phyloP scores from a whole-genome alignment of 2,113 vertebrate species.

The Megalops atlanticus region DNA sequence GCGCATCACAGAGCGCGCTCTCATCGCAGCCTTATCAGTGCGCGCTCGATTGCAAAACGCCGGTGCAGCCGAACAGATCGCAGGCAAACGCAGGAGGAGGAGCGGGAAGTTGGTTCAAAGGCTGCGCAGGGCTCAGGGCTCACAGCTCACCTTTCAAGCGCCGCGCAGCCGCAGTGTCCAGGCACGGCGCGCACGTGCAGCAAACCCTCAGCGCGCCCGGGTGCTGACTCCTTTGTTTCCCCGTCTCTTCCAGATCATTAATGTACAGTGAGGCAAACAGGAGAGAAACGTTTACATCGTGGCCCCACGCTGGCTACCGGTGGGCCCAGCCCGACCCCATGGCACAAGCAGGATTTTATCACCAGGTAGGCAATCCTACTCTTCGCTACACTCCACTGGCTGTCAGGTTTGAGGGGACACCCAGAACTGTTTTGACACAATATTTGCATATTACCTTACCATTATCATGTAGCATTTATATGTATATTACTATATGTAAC shows the following conservation, averaged over 20 bases:
- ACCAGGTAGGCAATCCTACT: constrained; percentile 82
- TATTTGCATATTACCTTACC: neutral
- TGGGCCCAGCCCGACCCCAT: constrained; percentile 99
- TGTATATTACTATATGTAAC: neutral
- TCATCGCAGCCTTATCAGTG: neutral
- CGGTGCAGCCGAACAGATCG: neutral
- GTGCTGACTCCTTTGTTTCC: neutral
- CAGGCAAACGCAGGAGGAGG: neutral
- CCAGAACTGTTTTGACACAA: neutral
- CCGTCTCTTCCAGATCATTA: constrained; percentile 76
- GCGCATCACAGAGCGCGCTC: neutral
- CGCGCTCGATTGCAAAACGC: neutral
- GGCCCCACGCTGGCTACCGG: constrained; percentile 96
- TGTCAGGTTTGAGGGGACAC: neutral
- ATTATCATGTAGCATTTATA: no score
- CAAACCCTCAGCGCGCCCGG: neutral
- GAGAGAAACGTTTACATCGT: constrained; percentile 97
- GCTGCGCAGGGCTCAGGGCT: no score
- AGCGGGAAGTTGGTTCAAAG: neutral
- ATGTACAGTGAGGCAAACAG: constrained; percentile 99
- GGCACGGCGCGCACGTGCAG: neutral
- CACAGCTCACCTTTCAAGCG: neutral
- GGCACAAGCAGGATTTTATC: constrained; percentile 99
- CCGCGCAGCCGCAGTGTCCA: neutral
- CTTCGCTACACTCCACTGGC: neutral